Evolutionary conservation across 64 coral and sea anemone species (phyloP).

Genomic region (Montipora capricornis): DNA sequence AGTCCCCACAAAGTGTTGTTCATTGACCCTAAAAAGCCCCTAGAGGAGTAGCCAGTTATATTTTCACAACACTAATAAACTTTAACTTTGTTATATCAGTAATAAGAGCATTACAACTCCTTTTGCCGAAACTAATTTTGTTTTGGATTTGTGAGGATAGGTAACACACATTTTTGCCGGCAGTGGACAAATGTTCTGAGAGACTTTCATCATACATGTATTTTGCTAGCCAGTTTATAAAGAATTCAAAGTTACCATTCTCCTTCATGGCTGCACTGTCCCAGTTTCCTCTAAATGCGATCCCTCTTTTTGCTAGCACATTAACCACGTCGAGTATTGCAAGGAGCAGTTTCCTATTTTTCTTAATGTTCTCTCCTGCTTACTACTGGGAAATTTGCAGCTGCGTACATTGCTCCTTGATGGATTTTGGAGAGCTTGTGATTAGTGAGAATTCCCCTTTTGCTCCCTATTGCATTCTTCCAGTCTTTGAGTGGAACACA

Average conservation of each 20-base stretch:
- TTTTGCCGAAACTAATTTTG: constrained; percentile 53
- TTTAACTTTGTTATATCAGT: constrained; percentile 48
- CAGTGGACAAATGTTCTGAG: constrained; percentile 45
- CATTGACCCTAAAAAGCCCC: no score
- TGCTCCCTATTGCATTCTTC: constrained; percentile 71
- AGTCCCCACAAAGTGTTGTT: no score
- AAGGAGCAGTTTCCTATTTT: constrained; percentile 61
- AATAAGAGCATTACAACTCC: constrained; percentile 59
- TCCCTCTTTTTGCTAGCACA: constrained; percentile 69
- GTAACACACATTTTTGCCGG: constrained; percentile 57
- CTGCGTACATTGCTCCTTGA: constrained; percentile 54
- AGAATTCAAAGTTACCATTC: constrained; percentile 75
- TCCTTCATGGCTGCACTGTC: constrained; percentile 57
- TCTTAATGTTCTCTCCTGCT: constrained; percentile 53
- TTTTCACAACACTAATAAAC: constrained; percentile 64
- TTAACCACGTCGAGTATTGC: constrained; percentile 66
- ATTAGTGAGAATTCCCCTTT: constrained; percentile 69
- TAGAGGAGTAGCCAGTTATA: no score
- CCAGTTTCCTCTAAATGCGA: constrained; percentile 73
- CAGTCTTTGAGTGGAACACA: constrained; percentile 65
- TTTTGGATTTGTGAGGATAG: constrained; percentile 79
- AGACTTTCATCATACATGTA: constrained; percentile 33
- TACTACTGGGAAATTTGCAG: constrained; percentile 54
- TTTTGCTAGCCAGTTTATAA: constrained; percentile 72
- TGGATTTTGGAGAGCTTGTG: constrained; percentile 62